A percentile compares a stretch with the other conserved stretches of the same genome.
phyloP scores from a whole-genome alignment of 2,888 invertebrate genomes.

The Emesis furor region DNA sequence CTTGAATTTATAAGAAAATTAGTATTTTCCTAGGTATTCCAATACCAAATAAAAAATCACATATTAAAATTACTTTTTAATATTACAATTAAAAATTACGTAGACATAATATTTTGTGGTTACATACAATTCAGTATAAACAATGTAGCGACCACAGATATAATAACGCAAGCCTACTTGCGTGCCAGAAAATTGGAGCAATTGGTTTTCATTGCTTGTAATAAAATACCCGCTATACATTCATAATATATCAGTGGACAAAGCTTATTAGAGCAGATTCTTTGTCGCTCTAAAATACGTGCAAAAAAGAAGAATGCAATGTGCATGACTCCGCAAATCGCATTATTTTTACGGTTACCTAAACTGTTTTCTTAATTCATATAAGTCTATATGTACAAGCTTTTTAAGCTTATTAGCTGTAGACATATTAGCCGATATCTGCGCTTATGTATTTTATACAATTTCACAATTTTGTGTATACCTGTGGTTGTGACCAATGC shows the following conservation, averaged over 20 bases:
- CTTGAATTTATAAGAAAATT: too few species aligned
- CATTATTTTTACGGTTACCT: neutral
- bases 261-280: neutral
- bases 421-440: neutral
- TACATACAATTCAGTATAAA: slow-evolving; percentile 91
- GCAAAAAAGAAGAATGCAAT: neutral
- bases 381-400: neutral
- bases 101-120: slow-evolving; percentile 91
- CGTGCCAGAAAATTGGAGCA: slow-evolving; percentile 5
- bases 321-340: neutral
- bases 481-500: slow-evolving; percentile 80
- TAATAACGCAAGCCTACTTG: slow-evolving; percentile 7
- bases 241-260: neutral
- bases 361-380: neutral
- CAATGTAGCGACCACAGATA: slow-evolving; percentile 79
- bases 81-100: slow-evolving; percentile 89
- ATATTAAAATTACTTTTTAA: slow-evolving; percentile 79
- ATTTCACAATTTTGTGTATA: neutral
- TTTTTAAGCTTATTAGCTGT: neutral
- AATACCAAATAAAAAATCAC: slow-evolving; percentile 29
- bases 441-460: neutral
- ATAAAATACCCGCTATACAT: neutral
- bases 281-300: neutral
- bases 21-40: too few species aligned
- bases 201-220: neutral